Evolutionary conservation across 1,140 invertebrate species (phyloP).

Genomic region (Venturia canescens): DNA sequence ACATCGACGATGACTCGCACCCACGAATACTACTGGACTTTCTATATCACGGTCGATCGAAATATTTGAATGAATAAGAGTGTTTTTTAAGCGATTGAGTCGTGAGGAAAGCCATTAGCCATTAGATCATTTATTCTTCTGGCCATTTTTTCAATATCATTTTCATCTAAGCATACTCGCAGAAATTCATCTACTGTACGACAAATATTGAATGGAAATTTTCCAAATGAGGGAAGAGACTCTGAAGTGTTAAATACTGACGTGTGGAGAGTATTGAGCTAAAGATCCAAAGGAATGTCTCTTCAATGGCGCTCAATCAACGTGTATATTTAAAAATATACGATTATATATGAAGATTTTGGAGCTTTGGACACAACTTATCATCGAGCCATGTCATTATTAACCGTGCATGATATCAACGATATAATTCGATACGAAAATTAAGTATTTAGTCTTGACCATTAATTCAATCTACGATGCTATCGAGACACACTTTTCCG

Average conservation of each 20-base stretch:
- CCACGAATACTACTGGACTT: not conserved
- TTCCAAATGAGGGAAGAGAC: not conserved
- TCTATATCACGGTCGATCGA: not conserved
- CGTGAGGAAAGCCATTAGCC: not conserved
- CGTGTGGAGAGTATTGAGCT: not conserved
- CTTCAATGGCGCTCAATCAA: slow-evolving; percentile 1
- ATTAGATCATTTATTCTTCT: not conserved
- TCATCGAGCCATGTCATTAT: not conserved
- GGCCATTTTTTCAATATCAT: no score
- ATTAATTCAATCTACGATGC: not conserved
- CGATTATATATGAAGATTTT: not conserved
- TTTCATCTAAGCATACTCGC: no score
- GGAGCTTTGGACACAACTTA: not conserved
- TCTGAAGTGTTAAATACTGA: not conserved
- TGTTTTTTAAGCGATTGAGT: not conserved
- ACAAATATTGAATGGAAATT: not conserved
- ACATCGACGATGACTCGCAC: not conserved
- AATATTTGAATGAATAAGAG: not conserved
- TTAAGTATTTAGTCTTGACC: no score
- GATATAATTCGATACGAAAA: no score
- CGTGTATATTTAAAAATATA: not conserved
- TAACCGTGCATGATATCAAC: not conserved
- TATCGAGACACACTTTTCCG: not conserved
- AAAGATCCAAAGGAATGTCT: not conserved
- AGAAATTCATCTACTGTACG: not conserved